Percentiles rank a stretch among this genome's conserved stretches.
phyloP scores from a whole-genome alignment of 2,888 invertebrate species.

The Antheraea yamamai region DNA sequence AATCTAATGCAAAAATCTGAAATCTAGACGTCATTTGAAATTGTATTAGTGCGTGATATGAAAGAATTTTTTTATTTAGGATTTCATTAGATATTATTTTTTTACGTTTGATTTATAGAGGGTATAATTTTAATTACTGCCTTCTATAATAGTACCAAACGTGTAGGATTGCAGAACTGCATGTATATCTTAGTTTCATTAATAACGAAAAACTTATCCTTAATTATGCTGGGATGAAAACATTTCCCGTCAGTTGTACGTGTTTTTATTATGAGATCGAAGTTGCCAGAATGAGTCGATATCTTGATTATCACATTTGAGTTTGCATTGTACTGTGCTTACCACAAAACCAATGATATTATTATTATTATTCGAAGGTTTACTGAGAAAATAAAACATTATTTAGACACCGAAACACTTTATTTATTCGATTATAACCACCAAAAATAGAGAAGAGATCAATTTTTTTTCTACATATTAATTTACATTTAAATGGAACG shows the following conservation, averaged over 20 bases:
- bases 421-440: background rate
- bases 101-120: too few species aligned
- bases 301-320: background rate
- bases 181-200: too few species aligned
- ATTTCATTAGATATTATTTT: too few species aligned
- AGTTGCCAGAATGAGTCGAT: background rate
- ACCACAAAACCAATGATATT: background rate
- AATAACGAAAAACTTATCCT: background rate
- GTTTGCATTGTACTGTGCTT: background rate
- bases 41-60: too few species aligned
- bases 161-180: too few species aligned
- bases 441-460: background rate
- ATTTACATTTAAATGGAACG: background rate
- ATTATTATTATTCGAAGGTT: background rate
- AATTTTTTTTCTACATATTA: background rate
- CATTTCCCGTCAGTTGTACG: background rate
- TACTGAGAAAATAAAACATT: background rate
- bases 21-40: too few species aligned
- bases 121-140: too few species aligned
- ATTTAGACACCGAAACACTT: background rate
- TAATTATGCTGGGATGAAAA: background rate
- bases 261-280: background rate
- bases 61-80: too few species aligned
- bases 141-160: too few species aligned
- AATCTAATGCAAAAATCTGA: too few species aligned